Evolutionary conservation across 2,888 invertebrate genomes (phyloP).

Genomic region (Pyrgus malvae): DNA sequence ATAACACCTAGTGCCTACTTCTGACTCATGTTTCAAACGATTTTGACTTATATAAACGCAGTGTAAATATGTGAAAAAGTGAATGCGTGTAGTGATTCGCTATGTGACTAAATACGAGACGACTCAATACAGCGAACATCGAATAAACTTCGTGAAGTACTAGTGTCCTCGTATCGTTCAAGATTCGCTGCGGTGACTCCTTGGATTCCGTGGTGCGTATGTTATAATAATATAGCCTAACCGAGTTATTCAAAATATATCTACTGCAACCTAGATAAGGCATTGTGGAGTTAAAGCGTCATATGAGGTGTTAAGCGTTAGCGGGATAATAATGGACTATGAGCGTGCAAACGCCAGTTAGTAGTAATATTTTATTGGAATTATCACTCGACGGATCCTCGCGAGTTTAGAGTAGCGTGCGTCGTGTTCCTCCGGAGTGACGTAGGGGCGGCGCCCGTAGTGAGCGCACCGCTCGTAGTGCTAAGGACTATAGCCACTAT

Average conservation of each 20-base stretch:
- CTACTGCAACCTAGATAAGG: neutral
- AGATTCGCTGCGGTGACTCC: neutral
- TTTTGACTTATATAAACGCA: too few relatives aligned
- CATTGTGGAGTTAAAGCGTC: neutral
- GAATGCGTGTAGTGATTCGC: neutral
- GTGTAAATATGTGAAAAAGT: neutral
- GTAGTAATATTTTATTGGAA: conserved; percentile 17
- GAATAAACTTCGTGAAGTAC: neutral
- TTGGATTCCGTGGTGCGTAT: neutral
- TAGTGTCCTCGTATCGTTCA: neutral
- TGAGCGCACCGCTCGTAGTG: conserved; percentile 36
- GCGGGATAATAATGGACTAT: conserved; percentile 16
- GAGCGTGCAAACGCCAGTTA: conserved; percentile 4
- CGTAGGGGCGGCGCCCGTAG: neutral
- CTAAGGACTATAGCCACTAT: conserved; percentile 57
- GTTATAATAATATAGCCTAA: neutral
- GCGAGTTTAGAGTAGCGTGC: conserved; percentile 2
- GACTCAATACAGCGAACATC: too few relatives aligned
- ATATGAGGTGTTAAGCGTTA: neutral
- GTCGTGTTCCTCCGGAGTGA: conserved; percentile 9
- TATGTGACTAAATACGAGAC: too few relatives aligned
- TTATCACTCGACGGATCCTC: neutral
- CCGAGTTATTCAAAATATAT: neutral
- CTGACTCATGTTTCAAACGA: too few relatives aligned
- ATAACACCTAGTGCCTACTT: neutral